Percentiles rank a stretch among this genome's conserved stretches.
phyloP scores from a whole-genome alignment of 2,113 vertebrate genomes.

The Chascanopsetta lugubris region DNA sequence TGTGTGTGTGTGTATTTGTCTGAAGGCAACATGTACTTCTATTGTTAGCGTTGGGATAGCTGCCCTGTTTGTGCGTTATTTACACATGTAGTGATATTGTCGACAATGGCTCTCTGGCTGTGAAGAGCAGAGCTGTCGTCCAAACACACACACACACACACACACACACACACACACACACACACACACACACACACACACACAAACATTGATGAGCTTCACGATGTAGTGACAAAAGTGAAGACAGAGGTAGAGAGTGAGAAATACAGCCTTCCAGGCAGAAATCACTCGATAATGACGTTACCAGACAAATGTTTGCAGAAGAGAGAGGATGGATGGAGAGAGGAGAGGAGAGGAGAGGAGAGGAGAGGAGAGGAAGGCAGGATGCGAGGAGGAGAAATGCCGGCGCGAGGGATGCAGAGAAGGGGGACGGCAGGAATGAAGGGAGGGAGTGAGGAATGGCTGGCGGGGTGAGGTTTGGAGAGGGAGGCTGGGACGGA shows the following conservation, averaged over 20 bases:
- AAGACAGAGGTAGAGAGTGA: slow-evolving; percentile 14
- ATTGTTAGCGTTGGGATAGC: slow-evolving; percentile 30
- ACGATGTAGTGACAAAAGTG: slow-evolving; percentile 47
- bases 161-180: slow-evolving; percentile 1
- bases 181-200: slow-evolving; percentile 2
- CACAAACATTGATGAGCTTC: slow-evolving; percentile 35
- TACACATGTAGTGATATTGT: slow-evolving; percentile 20
- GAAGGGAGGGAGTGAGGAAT: slow-evolving; percentile 38
- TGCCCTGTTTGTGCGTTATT: slow-evolving; percentile 4
- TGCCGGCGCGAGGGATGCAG: slow-evolving; percentile 10
- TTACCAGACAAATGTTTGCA: slow-evolving; percentile 46
- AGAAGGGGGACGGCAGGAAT: slow-evolving; percentile 33
- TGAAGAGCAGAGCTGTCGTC: slow-evolving; percentile 27
- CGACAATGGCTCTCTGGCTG: slow-evolving; percentile 18
- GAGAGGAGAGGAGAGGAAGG: not conserved
- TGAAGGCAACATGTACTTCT: slow-evolving; percentile 22
- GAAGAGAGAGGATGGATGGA: slow-evolving; percentile 29
- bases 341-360: slow-evolving; percentile 3
- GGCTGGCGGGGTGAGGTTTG: slow-evolving; percentile 29
- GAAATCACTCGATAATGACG: slow-evolving; percentile 38
- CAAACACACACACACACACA: slow-evolving; percentile 4
- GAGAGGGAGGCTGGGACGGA: slow-evolving; percentile 39
- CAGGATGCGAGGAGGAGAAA: slow-evolving; percentile 27
- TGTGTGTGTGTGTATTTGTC: slow-evolving; percentile 7
- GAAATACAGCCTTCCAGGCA: slow-evolving; percentile 36